Evolutionary conservation across 1,140 invertebrate species (phyloP), one percentile per base, ranked within the genome.

Genomic region (Gonioctena quinquepunctata): DNA sequence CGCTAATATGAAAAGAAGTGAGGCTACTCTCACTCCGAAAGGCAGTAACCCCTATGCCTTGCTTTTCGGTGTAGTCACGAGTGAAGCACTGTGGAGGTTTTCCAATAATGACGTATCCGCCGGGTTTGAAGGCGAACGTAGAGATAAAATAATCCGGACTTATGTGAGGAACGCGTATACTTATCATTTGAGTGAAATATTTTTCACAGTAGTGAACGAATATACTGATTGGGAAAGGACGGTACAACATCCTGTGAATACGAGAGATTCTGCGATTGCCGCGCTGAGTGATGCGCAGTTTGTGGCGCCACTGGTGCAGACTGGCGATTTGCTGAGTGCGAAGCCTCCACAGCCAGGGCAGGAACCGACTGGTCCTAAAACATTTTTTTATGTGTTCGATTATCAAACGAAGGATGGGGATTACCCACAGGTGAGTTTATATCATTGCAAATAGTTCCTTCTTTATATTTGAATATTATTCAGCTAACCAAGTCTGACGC

Each of bases 191-290:
- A 96, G 95, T 77, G 96, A 99, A 84, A 98, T 99, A 82, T 97
- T 96, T 84, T 96, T 97, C 78, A 98, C 97, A 42, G 91, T 93
- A 21, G 93, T 97, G 33, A 98, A 99, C 81, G 96, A 99, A 77
- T 99, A 99, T 81, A 97, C 95, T 7, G 95, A 98, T 81, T 98
- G 96, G 96, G 95, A 97, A 80, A 87, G 93, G 81, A 95, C 95
- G 1, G 92, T 93, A 1, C 90, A 95, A 79, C 94, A 97, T 85
- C 95, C 95, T 21, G 92, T 96, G 59, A 94, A 95, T 76, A 95
- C 96, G 0, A 86, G 97, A 28, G 96, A 99, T 79, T 93, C 94
- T 23, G 94, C 96, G 0, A 91, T 99, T 3, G 91, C 95, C 16
- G 94, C 97, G 1, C 83, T 99, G 0, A 96, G 95, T 60, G 97